Evolutionary conservation across 2,888 invertebrate species (phyloP), one percentile per base, ranked within the genome.

Genomic region (Luperina testacea): DNA sequence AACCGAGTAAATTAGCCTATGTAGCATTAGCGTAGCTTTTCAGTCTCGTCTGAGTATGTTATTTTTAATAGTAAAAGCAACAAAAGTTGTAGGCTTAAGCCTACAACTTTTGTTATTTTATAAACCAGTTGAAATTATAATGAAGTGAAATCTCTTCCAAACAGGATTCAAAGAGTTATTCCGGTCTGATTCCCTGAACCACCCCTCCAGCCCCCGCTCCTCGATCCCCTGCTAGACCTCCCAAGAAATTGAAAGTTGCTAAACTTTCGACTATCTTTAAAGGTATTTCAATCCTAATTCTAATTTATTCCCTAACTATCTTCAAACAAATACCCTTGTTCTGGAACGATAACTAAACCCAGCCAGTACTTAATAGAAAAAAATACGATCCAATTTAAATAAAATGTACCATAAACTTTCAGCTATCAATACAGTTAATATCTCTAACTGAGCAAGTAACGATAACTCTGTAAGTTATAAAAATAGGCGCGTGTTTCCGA

Each of bases 401-500:
- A 45, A 64, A 75, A 20, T 57, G 11, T 70, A 13, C 15, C 51
- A 70, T 48, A 65, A 79, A 80, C 11, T 53, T 65, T 70, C 15
- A 73, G 32, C n/a, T 64, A 70, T 72, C 64, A 59, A 83, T 57
- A 57, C 53, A 51, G 45, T 32, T 53, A 24, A 38, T 51, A 38
- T 70, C 15, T 53, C 15, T 67, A 59, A 63, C 80, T 51, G 71
- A 42, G 24, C 13, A 17, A 20, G 5, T 70, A 70, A 59, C 20
- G 9, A 27, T 68, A 78, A 69, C 48, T 45, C 48, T 32, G 57
- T 27, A 27, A 48, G 59, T 63, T 65, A 84, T 38, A 38, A 80
- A 77, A 81, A 85, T 77, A 76, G 78, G 65, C 63, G 67, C 59
- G 24, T 87, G 82, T 87, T 85, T 86, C 45, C 61, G 82, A 84